These are phyloP conservation scores for Manduca sexta DNA, from an alignment of 1,140 invertebrate genomes.

Conservation along the genomic window DNA sequence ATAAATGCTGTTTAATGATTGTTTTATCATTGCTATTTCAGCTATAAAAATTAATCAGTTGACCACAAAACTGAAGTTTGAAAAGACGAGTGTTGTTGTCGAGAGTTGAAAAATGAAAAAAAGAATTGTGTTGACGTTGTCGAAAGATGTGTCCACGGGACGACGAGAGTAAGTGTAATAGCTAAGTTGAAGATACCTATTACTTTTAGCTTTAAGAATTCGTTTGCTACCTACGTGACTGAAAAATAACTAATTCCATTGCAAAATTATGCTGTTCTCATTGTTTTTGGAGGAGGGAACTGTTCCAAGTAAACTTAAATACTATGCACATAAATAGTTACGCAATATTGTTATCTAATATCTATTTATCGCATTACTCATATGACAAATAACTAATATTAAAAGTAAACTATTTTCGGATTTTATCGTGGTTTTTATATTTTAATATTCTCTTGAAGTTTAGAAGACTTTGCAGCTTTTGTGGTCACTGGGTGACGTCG, in stretches of 20 bases:
- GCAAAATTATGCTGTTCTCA: slow-evolving; percentile 55
- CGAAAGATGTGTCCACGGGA: slow-evolving; percentile 15
- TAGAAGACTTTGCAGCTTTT: too few relatives aligned
- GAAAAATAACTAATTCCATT: slow-evolving; percentile 75
- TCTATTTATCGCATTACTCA: too few relatives aligned
- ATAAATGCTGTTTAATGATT: too few relatives aligned
- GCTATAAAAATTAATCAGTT: neutral
- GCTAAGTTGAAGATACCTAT: slow-evolving; percentile 25
- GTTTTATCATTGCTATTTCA: neutral
- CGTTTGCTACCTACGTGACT: slow-evolving; percentile 76
- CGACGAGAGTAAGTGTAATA: slow-evolving; percentile 14
- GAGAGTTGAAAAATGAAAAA: neutral
- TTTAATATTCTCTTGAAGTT: too few relatives aligned
- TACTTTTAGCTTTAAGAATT: slow-evolving; percentile 80
- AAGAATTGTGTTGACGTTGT: neutral
- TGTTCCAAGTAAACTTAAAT: slow-evolving; percentile 19
- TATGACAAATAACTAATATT: too few relatives aligned
- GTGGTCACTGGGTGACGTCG: too few relatives aligned
- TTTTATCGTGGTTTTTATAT: too few relatives aligned
- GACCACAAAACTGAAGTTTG: neutral
- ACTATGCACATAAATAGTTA: too few relatives aligned
- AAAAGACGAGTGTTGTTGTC: neutral
- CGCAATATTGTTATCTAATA: too few relatives aligned
- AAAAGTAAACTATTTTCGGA: too few relatives aligned
- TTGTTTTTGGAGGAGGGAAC: slow-evolving; percentile 59